Evolutionary conservation across 2,888 invertebrate species (phyloP).

Genomic region (Standfussiana lucernea): DNA sequence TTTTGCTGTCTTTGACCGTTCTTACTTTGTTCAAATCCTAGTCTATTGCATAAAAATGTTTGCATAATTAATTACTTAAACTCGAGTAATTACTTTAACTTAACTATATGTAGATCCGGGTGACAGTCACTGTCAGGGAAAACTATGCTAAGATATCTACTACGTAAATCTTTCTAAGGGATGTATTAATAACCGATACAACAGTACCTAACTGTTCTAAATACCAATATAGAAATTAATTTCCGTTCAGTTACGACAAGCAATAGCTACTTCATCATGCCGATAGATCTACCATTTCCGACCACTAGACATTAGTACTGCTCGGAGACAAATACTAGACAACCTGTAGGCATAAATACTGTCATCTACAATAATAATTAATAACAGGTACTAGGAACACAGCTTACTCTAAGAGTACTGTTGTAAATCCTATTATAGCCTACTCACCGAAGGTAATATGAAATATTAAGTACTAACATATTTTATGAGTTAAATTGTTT

Average conservation of each 20-base stretch:
- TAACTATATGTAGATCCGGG: no score
- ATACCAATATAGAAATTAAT: slow-evolving; percentile 48
- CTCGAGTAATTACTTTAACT: no score
- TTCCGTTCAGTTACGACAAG: slow-evolving; percentile 31
- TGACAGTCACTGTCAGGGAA: not conserved
- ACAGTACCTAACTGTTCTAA: slow-evolving; percentile 26
- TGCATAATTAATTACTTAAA: no score
- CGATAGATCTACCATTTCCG: slow-evolving; percentile 49
- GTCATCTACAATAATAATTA: slow-evolving; percentile 30
- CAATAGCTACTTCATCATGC: slow-evolving; percentile 31
- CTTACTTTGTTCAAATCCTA: no score
- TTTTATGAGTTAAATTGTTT: no score
- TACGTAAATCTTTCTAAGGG: not conserved
- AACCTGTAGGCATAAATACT: slow-evolving; percentile 35
- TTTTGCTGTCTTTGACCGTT: no score
- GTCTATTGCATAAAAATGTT: no score
- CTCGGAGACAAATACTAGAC: slow-evolving; percentile 35
- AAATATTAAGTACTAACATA: no score
- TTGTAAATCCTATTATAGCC: not conserved
- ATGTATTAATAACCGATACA: slow-evolving; percentile 29
- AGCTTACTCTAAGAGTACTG: slow-evolving; percentile 8
- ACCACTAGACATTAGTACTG: slow-evolving; percentile 23
- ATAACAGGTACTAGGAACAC: not conserved
- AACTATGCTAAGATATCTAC: not conserved
- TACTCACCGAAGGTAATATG: not conserved